Conservation (phyloP, 1,140 invertebrate genomes). For the Idris sp. region DNA sequence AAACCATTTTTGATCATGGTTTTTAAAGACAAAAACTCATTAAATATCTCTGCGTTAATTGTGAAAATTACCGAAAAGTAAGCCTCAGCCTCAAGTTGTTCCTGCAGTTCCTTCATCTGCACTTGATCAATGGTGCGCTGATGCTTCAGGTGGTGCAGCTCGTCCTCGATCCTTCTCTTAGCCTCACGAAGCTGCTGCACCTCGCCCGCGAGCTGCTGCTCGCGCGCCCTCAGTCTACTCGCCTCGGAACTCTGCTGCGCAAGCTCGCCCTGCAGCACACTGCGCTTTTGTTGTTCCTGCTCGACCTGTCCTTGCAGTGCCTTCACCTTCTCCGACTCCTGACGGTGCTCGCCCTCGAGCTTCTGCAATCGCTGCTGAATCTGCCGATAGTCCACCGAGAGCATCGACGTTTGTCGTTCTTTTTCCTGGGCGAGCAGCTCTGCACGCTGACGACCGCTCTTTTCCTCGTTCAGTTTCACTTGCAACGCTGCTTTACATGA, state of each 20-base stretch:
- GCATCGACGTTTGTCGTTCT: constrained; percentile 95
- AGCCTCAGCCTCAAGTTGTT: constrained; percentile 95
- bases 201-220: constrained; percentile 87
- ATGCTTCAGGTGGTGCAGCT: constrained; percentile 88
- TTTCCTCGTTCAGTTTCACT: constrained; percentile 94
- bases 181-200: constrained; percentile 84
- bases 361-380: constrained; percentile 93
- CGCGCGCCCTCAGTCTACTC: constrained; percentile 84
- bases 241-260: constrained; percentile 85
- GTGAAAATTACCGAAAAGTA: no score
- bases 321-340: constrained; percentile 92
- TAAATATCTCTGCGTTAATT: no score
- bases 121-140: constrained; percentile 84
- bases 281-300: constrained; percentile 91
- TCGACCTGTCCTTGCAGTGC: constrained; percentile 90
- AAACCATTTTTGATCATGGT: no score
- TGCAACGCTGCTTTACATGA: constrained; percentile 86
- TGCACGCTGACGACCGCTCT: constrained; percentile 87
- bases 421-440: constrained; percentile 92
- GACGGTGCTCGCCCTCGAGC: constrained; percentile 91
- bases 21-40: no score
- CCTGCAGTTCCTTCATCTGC: constrained; percentile 95
- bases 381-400: constrained; percentile 94
- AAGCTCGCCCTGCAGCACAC: constrained; percentile 85
- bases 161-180: constrained; percentile 87